phyloP scores from a whole-genome alignment of 2,888 invertebrate species.

The Liopterus haemorrhoidalis region DNA sequence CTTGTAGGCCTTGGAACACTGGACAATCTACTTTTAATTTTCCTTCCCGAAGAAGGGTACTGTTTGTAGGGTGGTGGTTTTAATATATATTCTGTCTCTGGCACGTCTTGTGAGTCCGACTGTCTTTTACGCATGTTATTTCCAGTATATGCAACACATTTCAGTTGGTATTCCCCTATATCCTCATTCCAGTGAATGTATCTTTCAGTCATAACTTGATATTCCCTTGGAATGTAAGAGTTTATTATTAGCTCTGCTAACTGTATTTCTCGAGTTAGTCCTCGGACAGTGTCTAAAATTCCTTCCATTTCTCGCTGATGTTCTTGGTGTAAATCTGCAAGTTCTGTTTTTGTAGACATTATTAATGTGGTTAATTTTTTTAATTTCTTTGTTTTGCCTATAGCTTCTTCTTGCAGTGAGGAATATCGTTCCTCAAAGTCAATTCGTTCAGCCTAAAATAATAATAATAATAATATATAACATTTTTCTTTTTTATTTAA shows the following conservation, averaged over 20 bases:
- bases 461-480: slow-evolving; percentile 39
- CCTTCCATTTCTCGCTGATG: slow-evolving; percentile 92
- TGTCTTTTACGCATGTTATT: too few species aligned
- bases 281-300: slow-evolving; percentile 79
- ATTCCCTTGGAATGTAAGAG: slow-evolving; percentile 82
- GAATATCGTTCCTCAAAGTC: slow-evolving; percentile 88
- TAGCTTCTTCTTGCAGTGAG: slow-evolving; percentile 85
- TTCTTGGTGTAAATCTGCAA: slow-evolving; percentile 75
- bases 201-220: slow-evolving; percentile 78
- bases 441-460: slow-evolving; percentile 75
- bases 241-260: slow-evolving; percentile 81
- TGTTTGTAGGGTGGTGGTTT: too few species aligned
- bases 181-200: slow-evolving; percentile 95
- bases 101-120: too few species aligned
- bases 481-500: neutral
- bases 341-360: slow-evolving; percentile 69
- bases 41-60: too few species aligned
- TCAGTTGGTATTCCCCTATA: slow-evolving; percentile 92
- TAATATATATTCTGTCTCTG: too few species aligned
- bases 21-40: too few species aligned
- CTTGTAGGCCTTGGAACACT: too few species aligned
- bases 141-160: slow-evolving; percentile 93
- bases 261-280: slow-evolving; percentile 76
- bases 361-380: slow-evolving; percentile 76
- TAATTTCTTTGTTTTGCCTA: slow-evolving; percentile 82